Evolutionary conservation across 30 jellyfish, hydroid and myxozoan genomes (phyloP).

Genomic region (Pelagia noctiluca): DNA sequence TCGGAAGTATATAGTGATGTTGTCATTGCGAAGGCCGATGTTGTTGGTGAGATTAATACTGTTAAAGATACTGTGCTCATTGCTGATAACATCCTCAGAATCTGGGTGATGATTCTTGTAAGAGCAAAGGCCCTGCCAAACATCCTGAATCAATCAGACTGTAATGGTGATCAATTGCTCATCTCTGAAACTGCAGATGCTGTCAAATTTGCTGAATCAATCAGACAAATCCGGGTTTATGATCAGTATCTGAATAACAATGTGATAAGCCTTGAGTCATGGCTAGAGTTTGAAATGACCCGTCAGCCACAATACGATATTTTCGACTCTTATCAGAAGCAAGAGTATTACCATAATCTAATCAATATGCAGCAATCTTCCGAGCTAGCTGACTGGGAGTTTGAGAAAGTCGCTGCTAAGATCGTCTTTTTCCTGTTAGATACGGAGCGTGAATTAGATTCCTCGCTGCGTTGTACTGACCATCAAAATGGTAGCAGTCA

Average conservation of each 20-base stretch:
- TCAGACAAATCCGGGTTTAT: background rate
- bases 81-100: conserved; percentile 3
- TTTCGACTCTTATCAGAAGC: conserved; percentile 22
- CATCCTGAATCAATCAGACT: background rate
- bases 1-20: conserved; percentile 17
- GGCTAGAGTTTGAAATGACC: conserved; percentile 51
- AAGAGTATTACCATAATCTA: conserved; percentile 19
- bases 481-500: background rate
- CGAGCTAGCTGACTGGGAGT: background rate
- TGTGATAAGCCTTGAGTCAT: background rate
- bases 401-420: conserved; percentile 19
- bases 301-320: background rate
- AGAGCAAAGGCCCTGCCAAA: background rate
- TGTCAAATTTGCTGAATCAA: conserved; percentile 26
- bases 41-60: background rate
- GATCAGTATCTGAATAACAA: background rate
- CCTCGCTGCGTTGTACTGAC: background rate
- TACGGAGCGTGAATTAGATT: background rate
- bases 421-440: conserved; percentile 33
- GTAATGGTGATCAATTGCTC: background rate
- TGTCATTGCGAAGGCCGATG: conserved; percentile 14
- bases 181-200: background rate
- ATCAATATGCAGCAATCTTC: background rate
- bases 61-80: conserved; percentile 17
- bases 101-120: conserved; percentile 5